Evolutionary conservation across 1,140 invertebrate species (phyloP).

Genomic region (Papilio machaon): DNA sequence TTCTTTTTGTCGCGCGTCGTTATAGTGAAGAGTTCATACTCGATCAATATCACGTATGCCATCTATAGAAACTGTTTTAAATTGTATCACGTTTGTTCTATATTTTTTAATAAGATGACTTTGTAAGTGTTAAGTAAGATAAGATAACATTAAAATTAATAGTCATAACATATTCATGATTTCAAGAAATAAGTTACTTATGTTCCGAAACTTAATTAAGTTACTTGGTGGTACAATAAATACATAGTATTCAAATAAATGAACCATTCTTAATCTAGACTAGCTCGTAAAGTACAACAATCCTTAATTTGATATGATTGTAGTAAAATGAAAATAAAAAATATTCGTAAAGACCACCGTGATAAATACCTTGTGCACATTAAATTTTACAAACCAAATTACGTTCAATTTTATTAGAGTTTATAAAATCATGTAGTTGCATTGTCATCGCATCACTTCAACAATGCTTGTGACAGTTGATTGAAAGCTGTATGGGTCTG

Average conservation of each 20-base stretch:
- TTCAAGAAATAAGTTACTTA: neutral
- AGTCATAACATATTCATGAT: too few relatives aligned
- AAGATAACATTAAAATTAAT: neutral
- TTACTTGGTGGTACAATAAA: too few relatives aligned
- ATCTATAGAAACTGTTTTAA: conserved; percentile 17
- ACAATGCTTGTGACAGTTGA: conserved; percentile 24
- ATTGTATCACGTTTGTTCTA: conserved; percentile 10
- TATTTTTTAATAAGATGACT: neutral
- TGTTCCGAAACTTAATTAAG: neutral
- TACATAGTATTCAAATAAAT: too few relatives aligned
- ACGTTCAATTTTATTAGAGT: neutral
- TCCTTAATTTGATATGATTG: too few relatives aligned
- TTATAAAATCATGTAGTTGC: conserved; percentile 13
- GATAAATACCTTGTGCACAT: neutral
- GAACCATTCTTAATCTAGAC: too few relatives aligned
- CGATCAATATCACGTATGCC: neutral
- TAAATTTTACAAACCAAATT: neutral
- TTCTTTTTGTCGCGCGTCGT: neutral
- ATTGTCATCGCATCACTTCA: neutral
- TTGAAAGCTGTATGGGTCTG: conserved; percentile 17
- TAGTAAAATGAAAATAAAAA: too few relatives aligned
- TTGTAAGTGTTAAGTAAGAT: neutral
- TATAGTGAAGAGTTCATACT: neutral
- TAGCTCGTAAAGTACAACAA: too few relatives aligned
- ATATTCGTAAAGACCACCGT: neutral